Base-by-base conservation (phyloP, 2,797 vertebrate species). In the Vespertilio murinus region DNA sequence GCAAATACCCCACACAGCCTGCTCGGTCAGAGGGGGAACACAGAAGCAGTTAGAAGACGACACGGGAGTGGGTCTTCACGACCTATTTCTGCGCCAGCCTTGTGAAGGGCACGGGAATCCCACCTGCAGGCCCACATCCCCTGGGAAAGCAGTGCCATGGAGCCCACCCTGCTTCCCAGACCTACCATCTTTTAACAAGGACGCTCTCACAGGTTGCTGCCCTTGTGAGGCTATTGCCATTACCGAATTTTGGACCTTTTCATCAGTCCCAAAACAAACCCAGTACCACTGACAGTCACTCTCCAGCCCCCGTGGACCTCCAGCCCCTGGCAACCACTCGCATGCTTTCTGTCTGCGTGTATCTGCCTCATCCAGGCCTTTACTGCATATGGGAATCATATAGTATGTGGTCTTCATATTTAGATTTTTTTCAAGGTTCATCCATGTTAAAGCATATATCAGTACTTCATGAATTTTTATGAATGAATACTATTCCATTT, bases 161-260 rank as follows among this genome's bases (percentile, higher is more conserved):
- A 42, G 12, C 71, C 28, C 12, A 28, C 18, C 5, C 54, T 22
- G 28, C 35, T 59, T 91, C 17, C 35, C 6, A 28, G 40, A 13
- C 7, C 35, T 11, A 38, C 2, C 35, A 20, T 10, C 49, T 75
- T 91, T 64, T 61, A 73, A 61, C 17, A 78, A 95, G 18, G 14
- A 85, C 11, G 30, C 22, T 25, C 30, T 59, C 16, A 45, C 52
- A 83, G 33, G 40, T 67, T 8, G 81, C 38, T 67, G 61, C 67
- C 8, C 35, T 77, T 56, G 59, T 17, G 28, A 3, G 79, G 47
- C 45, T 49, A 45, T 80, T 22, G 18, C 12, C 11, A 79, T 38
- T 42, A 61, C n/a, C 49, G 49, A 84, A 71, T 30, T 77, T 91
- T 79, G 93, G 69, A 78, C 74, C 8, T 69, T 77, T 88, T 84